phyloP scores from a whole-genome alignment of 2,113 vertebrate genomes.

The Apodemus sylvaticus region DNA sequence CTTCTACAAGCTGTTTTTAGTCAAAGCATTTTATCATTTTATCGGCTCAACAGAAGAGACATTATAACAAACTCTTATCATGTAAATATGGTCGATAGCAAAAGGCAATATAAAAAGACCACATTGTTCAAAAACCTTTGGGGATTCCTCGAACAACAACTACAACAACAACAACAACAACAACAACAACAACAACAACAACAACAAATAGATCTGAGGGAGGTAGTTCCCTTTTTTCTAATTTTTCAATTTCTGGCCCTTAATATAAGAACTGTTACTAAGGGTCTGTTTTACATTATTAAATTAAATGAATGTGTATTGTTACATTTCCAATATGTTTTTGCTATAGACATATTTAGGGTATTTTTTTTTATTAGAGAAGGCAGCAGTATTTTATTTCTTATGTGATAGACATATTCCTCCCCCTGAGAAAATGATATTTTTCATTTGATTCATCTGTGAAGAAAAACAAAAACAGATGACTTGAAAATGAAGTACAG shows the following conservation, averaged over 20 bases:
- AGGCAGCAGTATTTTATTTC: slow-evolving; percentile 55
- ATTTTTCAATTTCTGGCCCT: background rate
- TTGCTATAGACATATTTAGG: slow-evolving; percentile 33
- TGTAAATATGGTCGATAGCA: background rate
- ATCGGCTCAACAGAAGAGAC: background rate
- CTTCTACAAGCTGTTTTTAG: background rate
- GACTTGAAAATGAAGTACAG: slow-evolving; percentile 55
- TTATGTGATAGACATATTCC: slow-evolving; percentile 16
- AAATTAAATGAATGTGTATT: background rate
- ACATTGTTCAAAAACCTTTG: background rate
- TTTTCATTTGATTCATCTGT: slow-evolving; percentile 33
- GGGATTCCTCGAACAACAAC: background rate
- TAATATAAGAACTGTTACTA: slow-evolving; percentile 20
- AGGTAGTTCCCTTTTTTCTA: background rate
- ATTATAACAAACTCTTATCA: background rate
- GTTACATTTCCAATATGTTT: slow-evolving; percentile 5
- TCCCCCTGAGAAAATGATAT: slow-evolving; percentile 24
- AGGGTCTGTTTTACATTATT: background rate
- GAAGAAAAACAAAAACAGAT: slow-evolving; percentile 55
- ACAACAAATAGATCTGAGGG: background rate
- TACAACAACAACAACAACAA: too few species aligned
- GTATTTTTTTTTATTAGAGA: background rate
- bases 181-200: too few species aligned
- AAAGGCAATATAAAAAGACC: background rate
- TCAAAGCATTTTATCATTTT: background rate